A percentile compares a stretch with the other conserved stretches of the same genome.
Conservation (phyloP, 2,888 invertebrate genomes). For the Drosophila conformis region DNA sequence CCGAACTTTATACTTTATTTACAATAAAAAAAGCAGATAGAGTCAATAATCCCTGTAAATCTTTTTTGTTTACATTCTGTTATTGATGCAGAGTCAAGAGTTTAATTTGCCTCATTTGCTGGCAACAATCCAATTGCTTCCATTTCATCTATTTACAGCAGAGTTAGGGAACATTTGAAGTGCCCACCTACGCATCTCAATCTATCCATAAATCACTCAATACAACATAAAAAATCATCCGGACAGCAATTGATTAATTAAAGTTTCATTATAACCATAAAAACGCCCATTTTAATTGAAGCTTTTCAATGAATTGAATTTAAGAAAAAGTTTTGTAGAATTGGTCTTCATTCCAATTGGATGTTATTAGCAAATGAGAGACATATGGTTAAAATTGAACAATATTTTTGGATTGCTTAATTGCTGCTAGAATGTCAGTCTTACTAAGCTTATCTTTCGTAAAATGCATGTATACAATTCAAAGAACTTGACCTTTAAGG, state of each 20-base stretch:
- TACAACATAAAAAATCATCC: constrained; percentile 22
- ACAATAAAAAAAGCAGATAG: not conserved
- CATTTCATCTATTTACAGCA: not conserved
- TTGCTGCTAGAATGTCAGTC: not conserved
- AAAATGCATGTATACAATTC: not conserved
- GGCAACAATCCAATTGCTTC: not conserved
- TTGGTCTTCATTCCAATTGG: not conserved
- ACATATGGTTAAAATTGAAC: not conserved
- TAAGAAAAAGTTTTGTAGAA: not conserved
- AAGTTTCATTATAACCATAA: constrained; percentile 52
- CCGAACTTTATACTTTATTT: not conserved
- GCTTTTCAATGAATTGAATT: constrained; percentile 30
- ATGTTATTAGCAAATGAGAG: not conserved
- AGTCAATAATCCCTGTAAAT: not conserved
- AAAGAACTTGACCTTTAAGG: not conserved
- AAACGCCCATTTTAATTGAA: constrained; percentile 30
- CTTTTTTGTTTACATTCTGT: not conserved
- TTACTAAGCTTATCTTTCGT: not conserved
- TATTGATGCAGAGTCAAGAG: not conserved
- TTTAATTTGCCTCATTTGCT: not conserved
- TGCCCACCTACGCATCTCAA: constrained; percentile 2
- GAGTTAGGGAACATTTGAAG: not conserved
- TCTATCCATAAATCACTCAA: constrained; percentile 39
- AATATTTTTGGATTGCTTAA: not conserved
- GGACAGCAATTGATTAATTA: constrained; percentile 60